These are phyloP conservation scores for Plodia interpunctella DNA, from an alignment of 1,140 invertebrate species.

Conservation along the genomic window DNA sequence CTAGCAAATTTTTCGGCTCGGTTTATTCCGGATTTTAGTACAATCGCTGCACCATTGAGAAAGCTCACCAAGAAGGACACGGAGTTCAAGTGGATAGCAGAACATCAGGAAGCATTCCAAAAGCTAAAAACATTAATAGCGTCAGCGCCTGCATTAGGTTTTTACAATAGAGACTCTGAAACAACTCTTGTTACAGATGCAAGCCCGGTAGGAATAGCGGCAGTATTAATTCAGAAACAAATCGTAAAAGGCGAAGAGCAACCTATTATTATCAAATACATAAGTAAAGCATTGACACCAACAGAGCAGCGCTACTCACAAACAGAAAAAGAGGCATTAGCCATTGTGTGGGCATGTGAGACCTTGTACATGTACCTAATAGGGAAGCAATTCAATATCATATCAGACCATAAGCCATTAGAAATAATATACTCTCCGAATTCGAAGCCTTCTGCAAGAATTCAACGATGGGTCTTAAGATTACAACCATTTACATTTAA, in stretches of 20 bases:
- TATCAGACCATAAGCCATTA: no score
- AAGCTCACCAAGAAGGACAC: neutral
- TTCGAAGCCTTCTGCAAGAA: no score
- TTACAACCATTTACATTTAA: no score
- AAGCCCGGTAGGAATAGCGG: neutral
- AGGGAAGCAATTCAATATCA: no score
- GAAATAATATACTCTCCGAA: no score
- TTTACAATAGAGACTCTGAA: neutral
- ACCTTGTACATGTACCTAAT: no score
- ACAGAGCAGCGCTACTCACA: no score
- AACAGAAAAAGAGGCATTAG: no score
- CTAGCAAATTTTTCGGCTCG: neutral
- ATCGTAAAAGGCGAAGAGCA: neutral
- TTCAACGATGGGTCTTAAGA: no score
- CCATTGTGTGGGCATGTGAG: no score
- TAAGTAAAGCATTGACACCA: neutral
- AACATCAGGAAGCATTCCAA: neutral
- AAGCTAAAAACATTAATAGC: neutral
- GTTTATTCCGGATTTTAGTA: neutral
- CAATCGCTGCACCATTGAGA: neutral
- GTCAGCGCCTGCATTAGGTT: neutral
- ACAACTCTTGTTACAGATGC: neutral
- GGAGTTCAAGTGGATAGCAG: neutral
- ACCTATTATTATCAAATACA: neutral
- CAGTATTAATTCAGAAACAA: neutral